Conservation (phyloP, 2,888 invertebrate genomes). For the Galerucella calmariensis region DNA sequence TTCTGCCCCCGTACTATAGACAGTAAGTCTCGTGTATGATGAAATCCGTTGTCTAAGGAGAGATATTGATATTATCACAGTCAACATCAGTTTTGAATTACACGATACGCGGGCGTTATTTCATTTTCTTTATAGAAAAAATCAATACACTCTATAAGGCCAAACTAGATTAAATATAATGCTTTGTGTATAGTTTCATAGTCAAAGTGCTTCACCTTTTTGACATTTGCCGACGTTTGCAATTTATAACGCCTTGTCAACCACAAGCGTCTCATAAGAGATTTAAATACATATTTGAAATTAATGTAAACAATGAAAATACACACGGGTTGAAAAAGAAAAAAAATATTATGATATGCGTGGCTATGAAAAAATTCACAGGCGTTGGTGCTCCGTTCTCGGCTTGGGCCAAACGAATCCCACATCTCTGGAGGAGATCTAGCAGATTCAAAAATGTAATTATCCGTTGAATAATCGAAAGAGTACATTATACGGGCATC, state of each 20-base stretch:
- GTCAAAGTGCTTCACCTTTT: slow-evolving; percentile 32
- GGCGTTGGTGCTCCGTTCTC: too few species aligned
- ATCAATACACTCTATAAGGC: slow-evolving; percentile 29
- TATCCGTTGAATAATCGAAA: too few species aligned
- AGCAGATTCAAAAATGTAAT: too few species aligned
- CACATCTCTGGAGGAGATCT: too few species aligned
- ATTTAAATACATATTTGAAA: background rate
- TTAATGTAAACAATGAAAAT: background rate
- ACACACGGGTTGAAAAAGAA: too few species aligned
- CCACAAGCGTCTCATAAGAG: background rate
- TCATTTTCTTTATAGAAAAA: slow-evolving; percentile 24
- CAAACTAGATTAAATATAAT: slow-evolving; percentile 33
- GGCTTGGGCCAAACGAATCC: too few species aligned
- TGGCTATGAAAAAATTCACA: too few species aligned
- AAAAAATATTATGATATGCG: too few species aligned
- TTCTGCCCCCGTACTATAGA: slow-evolving; percentile 15
- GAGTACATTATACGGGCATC: too few species aligned
- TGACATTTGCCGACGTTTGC: slow-evolving; percentile 34
- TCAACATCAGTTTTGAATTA: slow-evolving; percentile 32
- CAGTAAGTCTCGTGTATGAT: slow-evolving; percentile 16
- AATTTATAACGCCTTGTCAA: slow-evolving; percentile 36
- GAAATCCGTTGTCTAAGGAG: slow-evolving; percentile 6
- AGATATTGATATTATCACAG: slow-evolving; percentile 24
- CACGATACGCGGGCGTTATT: slow-evolving; percentile 31
- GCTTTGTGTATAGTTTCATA: slow-evolving; percentile 31